Evolutionary conservation across 1,140 invertebrate genomes (phyloP), one percentile per base, ranked within the genome.

Genomic region (Neuroterus valhalla): DNA sequence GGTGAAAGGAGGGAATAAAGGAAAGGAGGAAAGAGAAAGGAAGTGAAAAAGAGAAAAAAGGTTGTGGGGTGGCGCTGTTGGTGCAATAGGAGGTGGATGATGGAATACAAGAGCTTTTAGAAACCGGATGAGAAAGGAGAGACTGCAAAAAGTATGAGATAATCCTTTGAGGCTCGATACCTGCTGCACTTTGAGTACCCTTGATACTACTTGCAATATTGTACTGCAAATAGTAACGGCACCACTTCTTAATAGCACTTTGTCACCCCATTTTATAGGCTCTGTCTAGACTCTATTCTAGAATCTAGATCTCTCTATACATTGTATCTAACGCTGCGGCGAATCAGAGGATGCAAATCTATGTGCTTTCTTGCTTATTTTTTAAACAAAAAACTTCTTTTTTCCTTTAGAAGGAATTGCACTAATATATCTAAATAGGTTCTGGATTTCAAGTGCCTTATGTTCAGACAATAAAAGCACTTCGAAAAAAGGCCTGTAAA

Each of bases 121-220:
- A 66, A 38, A 71, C 48, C 72, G 52, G 55, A 71, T 62, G 21
- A 48, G 31, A 77, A 45, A 68, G 43, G 17, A 62, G 31, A 62
- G 50, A 68, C 23, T 38, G 55, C 70, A 48, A 4, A 4, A 68
- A 31, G 38, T 70, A 66, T 85, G 82, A 85, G 68, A 81, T 78
- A 70, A 79, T 70, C 75, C 74, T 81, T 79, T 82, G 76, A 84
- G 79, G 75, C 72, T 82, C 71, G 78, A 79, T 83, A 78, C 71
- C 71, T 69, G 71, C 68, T 74, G 44, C 66, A 66, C 52, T 10
- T 42, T 66, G 46, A 62, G 71, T 78, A 72, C 44, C 43, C 42
- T 68, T 26, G 72, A 46, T 46, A 52, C 72, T 48, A 44, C 23
- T 31, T 76, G 72, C 70, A 75, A 66, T n/a, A n/a, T 77, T 72